Percentiles rank a stretch among this genome's conserved stretches.
These are phyloP conservation scores for Caenorhabditis elegans DNA, from an alignment of 1,140 invertebrate genomes.

Conservation along the genomic window WBcel235 BX284605.5:11890501-11891000, in stretches of 20 bases:
- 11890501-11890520: slow-evolving; percentile 48
- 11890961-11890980: slow-evolving; percentile 32
- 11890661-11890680: slow-evolving; percentile 17
- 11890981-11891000: slow-evolving; percentile 35
- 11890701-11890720: slow-evolving; percentile 36
- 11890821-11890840: not conserved
- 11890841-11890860: too few relatives aligned
- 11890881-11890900: not conserved
- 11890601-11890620: slow-evolving; percentile 49
- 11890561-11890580: slow-evolving; percentile 35
- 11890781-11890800: slow-evolving; percentile 38
- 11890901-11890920: slow-evolving; percentile 22
- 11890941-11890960: slow-evolving; percentile 8
- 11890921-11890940: slow-evolving; percentile 34
- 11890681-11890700: slow-evolving; percentile 49
- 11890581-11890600: slow-evolving; percentile 48
- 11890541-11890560: slow-evolving; percentile 43
- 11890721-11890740: slow-evolving; percentile 10
- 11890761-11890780: slow-evolving; percentile 44
- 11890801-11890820: not conserved
- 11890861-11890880: too few relatives aligned
- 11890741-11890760: slow-evolving; percentile 41
- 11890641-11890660: slow-evolving; percentile 34
- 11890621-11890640: slow-evolving; percentile 30
- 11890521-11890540: slow-evolving; percentile 51